phyloP scores from a whole-genome alignment of 2,113 vertebrate genomes.

The Nerophis lumbriciformis region DNA sequence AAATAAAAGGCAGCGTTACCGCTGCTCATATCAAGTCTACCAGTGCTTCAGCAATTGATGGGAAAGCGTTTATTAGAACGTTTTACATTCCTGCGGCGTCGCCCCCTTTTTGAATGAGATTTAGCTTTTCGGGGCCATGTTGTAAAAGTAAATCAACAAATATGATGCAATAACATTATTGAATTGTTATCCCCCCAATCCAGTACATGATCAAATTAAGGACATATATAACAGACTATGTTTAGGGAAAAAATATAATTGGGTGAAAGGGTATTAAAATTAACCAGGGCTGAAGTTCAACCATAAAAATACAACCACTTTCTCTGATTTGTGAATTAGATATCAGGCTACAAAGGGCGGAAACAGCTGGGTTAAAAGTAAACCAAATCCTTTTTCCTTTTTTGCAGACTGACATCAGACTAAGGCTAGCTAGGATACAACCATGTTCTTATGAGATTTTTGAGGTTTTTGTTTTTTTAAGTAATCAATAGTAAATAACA shows the following conservation, averaged over 20 bases:
- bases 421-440: no score
- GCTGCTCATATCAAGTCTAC: not conserved
- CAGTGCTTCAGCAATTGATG: not conserved
- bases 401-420: no score
- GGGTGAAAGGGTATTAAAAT: not conserved
- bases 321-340: not conserved
- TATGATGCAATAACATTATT: not conserved
- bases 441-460: no score
- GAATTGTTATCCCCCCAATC: not conserved
- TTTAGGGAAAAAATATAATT: not conserved
- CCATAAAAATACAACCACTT: not conserved
- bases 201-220: not conserved
- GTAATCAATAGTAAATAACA: no score
- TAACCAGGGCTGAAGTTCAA: not conserved
- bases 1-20: conserved; percentile 9
- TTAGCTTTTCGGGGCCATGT: not conserved
- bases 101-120: conserved; percentile 1
- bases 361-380: no score
- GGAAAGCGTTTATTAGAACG: not conserved
- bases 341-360: no score
- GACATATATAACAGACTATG: not conserved
- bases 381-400: no score
- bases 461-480: no score
- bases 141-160: conserved; percentile 2
- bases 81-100: conserved; percentile 1